phyloP scores from a whole-genome alignment of 2,888 invertebrate species.

The Ophonus ardosiacus region DNA sequence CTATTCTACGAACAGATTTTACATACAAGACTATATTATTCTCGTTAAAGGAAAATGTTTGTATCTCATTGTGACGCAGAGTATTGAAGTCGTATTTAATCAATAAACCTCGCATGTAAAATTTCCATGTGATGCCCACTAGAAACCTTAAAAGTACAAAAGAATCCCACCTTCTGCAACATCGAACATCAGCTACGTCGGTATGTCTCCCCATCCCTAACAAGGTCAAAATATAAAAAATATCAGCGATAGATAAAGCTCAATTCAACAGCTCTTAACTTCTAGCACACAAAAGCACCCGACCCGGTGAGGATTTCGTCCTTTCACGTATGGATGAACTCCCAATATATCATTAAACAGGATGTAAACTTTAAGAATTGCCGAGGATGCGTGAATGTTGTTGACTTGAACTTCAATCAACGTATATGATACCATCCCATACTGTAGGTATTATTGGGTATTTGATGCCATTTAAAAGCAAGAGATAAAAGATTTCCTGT shows the following conservation, averaged over 20 bases:
- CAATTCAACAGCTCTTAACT: slow-evolving; percentile 66
- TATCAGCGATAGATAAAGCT: slow-evolving; percentile 23
- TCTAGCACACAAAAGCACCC: slow-evolving; percentile 64
- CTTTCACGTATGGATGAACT: slow-evolving; percentile 70
- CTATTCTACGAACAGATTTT: too few species aligned
- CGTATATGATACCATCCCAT: slow-evolving; percentile 34
- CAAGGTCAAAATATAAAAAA: slow-evolving; percentile 55
- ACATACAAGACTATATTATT: too few species aligned
- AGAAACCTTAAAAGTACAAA: slow-evolving; percentile 55
- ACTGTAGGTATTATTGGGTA: slow-evolving; percentile 44
- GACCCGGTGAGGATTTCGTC: slow-evolving; percentile 58
- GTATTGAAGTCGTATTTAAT: not conserved
- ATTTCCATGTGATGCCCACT: slow-evolving; percentile 13
- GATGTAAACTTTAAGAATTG: slow-evolving; percentile 69
- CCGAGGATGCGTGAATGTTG: slow-evolving; percentile 38
- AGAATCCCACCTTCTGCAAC: slow-evolving; percentile 61
- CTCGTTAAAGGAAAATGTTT: not conserved
- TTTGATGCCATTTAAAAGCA: slow-evolving; percentile 49
- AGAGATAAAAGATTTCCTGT: slow-evolving; percentile 50
- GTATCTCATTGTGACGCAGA: not conserved
- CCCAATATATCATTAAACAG: slow-evolving; percentile 73
- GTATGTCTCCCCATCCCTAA: slow-evolving; percentile 20
- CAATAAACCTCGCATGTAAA: slow-evolving; percentile 26
- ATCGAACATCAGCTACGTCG: slow-evolving; percentile 4
- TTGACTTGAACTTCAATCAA: slow-evolving; percentile 56